These are phyloP conservation scores for Heteromormyrus szaboi DNA, from an alignment of 2,797 vertebrate species.

Conservation along the genomic window DNA sequence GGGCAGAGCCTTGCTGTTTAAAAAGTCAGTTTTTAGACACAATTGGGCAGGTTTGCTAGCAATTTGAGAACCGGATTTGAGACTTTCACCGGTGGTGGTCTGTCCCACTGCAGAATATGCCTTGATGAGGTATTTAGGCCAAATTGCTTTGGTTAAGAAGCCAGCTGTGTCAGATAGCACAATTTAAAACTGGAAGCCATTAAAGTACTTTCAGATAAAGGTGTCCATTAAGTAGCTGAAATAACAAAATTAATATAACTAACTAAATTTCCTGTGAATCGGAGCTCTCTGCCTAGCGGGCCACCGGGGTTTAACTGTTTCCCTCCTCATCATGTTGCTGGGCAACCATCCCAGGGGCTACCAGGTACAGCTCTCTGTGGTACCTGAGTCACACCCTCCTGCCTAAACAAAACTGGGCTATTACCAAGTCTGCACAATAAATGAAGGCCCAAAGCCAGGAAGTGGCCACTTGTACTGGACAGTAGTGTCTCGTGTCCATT, in stretches of 20 bases:
- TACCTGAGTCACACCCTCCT: not conserved
- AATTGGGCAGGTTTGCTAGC: not conserved
- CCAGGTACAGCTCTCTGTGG: not conserved
- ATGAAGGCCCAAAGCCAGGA: not conserved
- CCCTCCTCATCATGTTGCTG: not conserved
- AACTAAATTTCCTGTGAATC: not conserved
- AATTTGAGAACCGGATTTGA: not conserved
- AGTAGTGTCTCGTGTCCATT: not conserved
- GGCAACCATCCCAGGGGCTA: not conserved
- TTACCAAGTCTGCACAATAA: not conserved
- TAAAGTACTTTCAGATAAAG: not conserved
- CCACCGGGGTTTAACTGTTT: not conserved
- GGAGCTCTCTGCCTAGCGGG: not conserved
- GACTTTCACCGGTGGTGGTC: not conserved
- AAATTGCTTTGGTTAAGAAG: not conserved
- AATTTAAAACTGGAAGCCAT: not conserved
- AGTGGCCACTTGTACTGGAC: not conserved
- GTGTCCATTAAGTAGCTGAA: not conserved
- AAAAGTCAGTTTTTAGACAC: not conserved
- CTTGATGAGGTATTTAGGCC: not conserved
- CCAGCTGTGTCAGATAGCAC: not conserved
- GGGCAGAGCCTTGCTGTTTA: not conserved
- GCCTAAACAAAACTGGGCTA: not conserved
- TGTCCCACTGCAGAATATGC: not conserved
- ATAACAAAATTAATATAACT: not conserved